Percentiles rank a stretch among this genome's conserved stretches.
phyloP scores from a whole-genome alignment of 2,113 vertebrate species.

The Pteruthius melanotis region DNA sequence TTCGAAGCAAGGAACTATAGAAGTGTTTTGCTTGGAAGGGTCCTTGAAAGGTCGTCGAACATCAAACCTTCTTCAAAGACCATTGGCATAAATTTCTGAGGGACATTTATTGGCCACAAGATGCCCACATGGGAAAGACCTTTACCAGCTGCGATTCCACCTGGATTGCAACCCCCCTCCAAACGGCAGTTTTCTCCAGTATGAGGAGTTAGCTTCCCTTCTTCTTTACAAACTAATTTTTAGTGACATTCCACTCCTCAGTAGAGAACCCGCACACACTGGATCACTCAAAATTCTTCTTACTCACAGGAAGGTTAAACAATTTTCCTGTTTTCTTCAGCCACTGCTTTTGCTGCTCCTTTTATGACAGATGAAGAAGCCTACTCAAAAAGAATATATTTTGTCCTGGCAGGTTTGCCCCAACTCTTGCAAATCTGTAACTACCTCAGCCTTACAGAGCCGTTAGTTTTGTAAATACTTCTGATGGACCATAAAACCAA shows the following conservation, averaged over 20 bases:
- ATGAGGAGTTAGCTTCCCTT: neutral
- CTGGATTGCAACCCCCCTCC: neutral
- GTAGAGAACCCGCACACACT: neutral
- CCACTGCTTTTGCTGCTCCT: neutral
- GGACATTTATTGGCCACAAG: neutral
- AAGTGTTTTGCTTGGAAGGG: neutral
- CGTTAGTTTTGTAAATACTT: neutral
- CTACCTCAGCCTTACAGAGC: neutral
- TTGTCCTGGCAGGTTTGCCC: neutral
- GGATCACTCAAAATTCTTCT: neutral
- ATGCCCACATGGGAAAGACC: neutral
- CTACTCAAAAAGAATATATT: neutral
- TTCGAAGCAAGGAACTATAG: neutral
- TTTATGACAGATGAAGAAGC: neutral
- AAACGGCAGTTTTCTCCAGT: neutral
- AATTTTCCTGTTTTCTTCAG: neutral
- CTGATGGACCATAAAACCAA: neutral
- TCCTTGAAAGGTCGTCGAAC: neutral
- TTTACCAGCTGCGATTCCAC: neutral
- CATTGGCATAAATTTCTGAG: neutral
- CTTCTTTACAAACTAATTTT: neutral
- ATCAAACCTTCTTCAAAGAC: neutral
- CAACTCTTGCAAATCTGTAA: neutral
- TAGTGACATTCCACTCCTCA: neutral
- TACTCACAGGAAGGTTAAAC: neutral